Evolutionary conservation across 2,113 vertebrate genomes (phyloP).

Genomic region (Carollia perspicillata): DNA sequence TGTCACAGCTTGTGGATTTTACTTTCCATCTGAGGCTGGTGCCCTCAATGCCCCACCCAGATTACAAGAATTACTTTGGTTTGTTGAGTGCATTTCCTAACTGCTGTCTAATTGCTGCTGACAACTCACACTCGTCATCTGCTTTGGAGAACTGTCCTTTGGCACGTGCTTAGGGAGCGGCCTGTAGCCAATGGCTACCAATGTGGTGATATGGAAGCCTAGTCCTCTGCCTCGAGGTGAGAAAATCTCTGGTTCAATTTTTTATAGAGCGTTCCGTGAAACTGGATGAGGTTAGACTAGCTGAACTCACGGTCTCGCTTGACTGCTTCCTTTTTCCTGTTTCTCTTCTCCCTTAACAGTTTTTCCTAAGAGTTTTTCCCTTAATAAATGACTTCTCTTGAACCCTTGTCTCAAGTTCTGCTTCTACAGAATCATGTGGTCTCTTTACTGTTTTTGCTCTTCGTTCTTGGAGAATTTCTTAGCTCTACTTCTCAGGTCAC

Average conservation of each 20-base stretch:
- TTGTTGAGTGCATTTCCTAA: neutral
- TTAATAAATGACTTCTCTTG: neutral
- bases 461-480: neutral
- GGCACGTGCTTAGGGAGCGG: neutral
- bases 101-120: neutral
- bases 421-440: neutral
- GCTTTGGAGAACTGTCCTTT: neutral
- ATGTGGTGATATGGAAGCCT: neutral
- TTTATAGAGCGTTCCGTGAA: neutral
- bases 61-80: neutral
- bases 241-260: neutral
- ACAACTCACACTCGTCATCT: neutral
- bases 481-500: neutral
- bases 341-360: neutral
- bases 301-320: neutral
- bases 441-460: neutral
- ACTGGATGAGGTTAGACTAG: neutral
- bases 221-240: neutral
- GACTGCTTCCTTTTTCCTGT: neutral
- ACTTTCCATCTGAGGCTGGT: neutral
- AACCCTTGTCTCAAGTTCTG: neutral
- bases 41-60: neutral
- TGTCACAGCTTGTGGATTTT: neutral
- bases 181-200: neutral
- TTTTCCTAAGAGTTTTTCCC: neutral